Evolutionary conservation across 2,113 vertebrate genomes (phyloP), one percentile per base, ranked within the genome.

Genomic region (Microtus ochrogaster): DNA sequence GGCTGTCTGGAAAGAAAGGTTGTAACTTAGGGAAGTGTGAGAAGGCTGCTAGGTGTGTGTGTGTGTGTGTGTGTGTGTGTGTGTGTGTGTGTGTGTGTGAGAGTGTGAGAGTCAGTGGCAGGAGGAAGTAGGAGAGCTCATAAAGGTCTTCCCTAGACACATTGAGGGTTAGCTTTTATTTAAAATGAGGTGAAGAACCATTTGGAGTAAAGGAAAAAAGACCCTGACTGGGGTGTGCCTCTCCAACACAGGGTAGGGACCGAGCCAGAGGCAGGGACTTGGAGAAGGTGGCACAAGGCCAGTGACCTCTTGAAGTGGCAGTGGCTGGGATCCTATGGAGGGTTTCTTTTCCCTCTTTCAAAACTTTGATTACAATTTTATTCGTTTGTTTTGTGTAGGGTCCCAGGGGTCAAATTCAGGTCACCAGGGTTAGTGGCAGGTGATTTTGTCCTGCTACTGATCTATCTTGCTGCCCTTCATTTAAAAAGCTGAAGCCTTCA

Each of bases 91-190:
- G 55, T 58, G 55, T n/a, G n/a, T n/a, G n/a, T n/a, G n/a, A n/a
- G 55, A 0, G 5, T 58, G 55, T 21, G n/a, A 16, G 55, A 17
- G 36, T 36, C n/a, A 72, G 39, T 39, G 19, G 17, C 0, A 0
- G 21, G 70, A n/a, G 19, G n/a, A 39, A 9, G 22, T 61, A 70
- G 39, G 30, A 49, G 9, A 58, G 28, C 19, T 47, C 14, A 3
- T 19, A 28, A 24, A 77, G 52, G 47, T 9, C 73, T 52, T 63
- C 33, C 8, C 26, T 28, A 14, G 26, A 10, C 36, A 65, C 17
- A 19, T 41, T 82, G 4, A 39, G 41, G 44, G 9, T 36, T 83
- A 22, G 13, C 81, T 85, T 65, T 84, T 74, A 49, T 39, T 74
- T 76, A 65, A 49, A 61, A 44, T 66, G 61, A 39, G 13, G 55